Base-by-base conservation (phyloP, 2,797 vertebrate genomes). In the Cottoperca gobio region DNA sequence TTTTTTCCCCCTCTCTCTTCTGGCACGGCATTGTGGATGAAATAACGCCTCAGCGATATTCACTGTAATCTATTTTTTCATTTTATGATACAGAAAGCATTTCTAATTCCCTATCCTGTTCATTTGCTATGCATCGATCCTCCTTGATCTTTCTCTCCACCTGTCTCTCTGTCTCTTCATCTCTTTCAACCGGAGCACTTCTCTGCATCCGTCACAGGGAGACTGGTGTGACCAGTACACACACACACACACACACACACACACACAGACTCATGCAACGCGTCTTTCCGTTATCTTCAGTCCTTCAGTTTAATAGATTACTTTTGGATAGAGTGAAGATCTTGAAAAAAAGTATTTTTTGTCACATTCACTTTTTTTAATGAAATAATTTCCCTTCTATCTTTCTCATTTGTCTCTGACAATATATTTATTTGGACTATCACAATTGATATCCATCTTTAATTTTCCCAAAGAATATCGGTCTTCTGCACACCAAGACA, bases 121-220 rank as follows among this genome's bases (percentile, higher is more conserved):
- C 74, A 77, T 88, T 88, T 84, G 76, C 77, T 78, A 69, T 90
- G 85, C 84, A 84, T 81, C 23, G 28, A 77, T 67, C 46, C 82
- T 80, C 58, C 83, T 84, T 86, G 52, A 73, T 90, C 81, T 87
- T 89, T 67, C 53, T 74, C 79, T 77, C 52, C 33, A 37, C 73
- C 59, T 48, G 67, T 86, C 81, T 76, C 70, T 75, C 68, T 55
- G 77, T 85, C 82, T 86, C 64, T 89, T 77, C 55, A 77, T 85
- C 76, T 76, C 62, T 65, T 82, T 86, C 78, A 73, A 50, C 71
- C 10, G 0, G 17, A 57, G 46, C 45, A 40, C 2, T 53, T 67
- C 54, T 88, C 45, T 2, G 82, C 76, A 88, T 92, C 77, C 78
- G 81, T 91, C 89, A 85, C 70, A 24, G 35, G 37, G 12, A 14